Conservation (phyloP, 2,888 invertebrate genomes). For the Rhodophaea formosa region DNA sequence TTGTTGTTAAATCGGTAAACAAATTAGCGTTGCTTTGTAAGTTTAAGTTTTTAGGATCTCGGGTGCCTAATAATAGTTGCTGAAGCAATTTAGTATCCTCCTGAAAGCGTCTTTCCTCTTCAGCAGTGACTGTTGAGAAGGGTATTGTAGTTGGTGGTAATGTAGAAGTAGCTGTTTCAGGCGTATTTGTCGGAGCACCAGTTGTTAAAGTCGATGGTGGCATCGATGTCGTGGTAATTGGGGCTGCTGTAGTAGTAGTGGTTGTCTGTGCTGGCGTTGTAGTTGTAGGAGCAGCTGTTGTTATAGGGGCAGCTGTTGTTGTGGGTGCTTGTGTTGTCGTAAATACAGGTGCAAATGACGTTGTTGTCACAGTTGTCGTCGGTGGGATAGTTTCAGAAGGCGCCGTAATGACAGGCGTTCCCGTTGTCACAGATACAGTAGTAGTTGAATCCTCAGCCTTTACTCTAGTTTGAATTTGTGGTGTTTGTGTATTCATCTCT, state of each 20-base stretch:
- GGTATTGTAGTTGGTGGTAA: constrained; percentile 30
- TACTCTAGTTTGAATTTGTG: constrained; percentile 49
- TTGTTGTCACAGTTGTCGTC: constrained; percentile 26
- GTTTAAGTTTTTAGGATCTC: constrained; percentile 66
- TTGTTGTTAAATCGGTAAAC: constrained; percentile 34
- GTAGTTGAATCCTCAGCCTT: constrained; percentile 21
- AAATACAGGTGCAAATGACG: constrained; percentile 31
- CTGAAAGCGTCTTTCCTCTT: constrained; percentile 54
- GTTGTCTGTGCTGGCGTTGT: constrained; percentile 33
- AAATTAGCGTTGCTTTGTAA: constrained; percentile 41
- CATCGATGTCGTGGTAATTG: constrained; percentile 29
- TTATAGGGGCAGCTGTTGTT: constrained; percentile 36
- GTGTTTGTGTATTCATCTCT: constrained; percentile 59
- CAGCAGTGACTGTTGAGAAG: constrained; percentile 40
- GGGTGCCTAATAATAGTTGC: constrained; percentile 52
- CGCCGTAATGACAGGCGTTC: constrained; percentile 19
- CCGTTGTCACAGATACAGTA: constrained; percentile 30
- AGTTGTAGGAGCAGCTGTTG: constrained; percentile 27
- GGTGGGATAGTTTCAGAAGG: constrained; percentile 36
- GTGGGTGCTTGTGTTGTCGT: constrained; percentile 28
- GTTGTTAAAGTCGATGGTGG: constrained; percentile 34
- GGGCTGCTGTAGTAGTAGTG: constrained; percentile 29
- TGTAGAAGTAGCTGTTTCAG: constrained; percentile 37
- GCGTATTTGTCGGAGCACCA: constrained; percentile 33
- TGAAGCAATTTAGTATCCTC: constrained; percentile 53